phyloP scores from a whole-genome alignment of 2,113 vertebrate species.

The Nerophis ophidion region DNA sequence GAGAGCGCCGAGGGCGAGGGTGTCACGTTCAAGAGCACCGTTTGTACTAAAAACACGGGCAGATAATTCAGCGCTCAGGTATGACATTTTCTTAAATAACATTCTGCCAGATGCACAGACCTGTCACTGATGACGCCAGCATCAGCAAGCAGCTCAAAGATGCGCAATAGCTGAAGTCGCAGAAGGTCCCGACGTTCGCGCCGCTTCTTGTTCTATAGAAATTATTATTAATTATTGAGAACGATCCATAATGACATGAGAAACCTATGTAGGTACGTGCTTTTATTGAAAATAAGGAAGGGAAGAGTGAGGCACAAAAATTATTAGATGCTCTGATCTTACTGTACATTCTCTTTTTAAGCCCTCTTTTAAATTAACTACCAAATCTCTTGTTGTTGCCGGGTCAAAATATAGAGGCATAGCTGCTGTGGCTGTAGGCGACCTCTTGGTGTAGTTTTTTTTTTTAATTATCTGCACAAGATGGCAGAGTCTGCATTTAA shows the following conservation, averaged over 20 bases:
- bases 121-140: constrained; percentile 96
- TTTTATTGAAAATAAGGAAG: background rate
- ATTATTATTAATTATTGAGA: constrained; percentile 1
- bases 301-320: too few relatives aligned
- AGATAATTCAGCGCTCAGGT: background rate
- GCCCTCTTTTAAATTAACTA: too few relatives aligned
- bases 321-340: too few relatives aligned
- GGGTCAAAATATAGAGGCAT: too few relatives aligned
- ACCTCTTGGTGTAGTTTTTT: too few relatives aligned
- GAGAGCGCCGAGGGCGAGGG: constrained; percentile 87
- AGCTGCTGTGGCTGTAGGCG: too few relatives aligned
- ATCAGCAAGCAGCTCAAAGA: constrained; percentile 95
- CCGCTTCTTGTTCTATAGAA: constrained; percentile 89
- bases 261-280: background rate
- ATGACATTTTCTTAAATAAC: constrained; percentile 8
- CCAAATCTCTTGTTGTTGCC: too few relatives aligned
- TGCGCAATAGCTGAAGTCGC: constrained; percentile 86
- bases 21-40: constrained; percentile 92
- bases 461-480: too few relatives aligned
- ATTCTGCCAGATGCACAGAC: constrained; percentile 54
- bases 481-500: too few relatives aligned
- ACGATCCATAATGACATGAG: background rate
- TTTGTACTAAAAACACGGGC: constrained; percentile 75
- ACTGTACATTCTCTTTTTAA: too few relatives aligned
- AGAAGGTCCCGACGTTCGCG: constrained; percentile 89